phyloP scores from a whole-genome alignment of 2,113 vertebrate genomes.

The Cephalopterus ornatus region DNA sequence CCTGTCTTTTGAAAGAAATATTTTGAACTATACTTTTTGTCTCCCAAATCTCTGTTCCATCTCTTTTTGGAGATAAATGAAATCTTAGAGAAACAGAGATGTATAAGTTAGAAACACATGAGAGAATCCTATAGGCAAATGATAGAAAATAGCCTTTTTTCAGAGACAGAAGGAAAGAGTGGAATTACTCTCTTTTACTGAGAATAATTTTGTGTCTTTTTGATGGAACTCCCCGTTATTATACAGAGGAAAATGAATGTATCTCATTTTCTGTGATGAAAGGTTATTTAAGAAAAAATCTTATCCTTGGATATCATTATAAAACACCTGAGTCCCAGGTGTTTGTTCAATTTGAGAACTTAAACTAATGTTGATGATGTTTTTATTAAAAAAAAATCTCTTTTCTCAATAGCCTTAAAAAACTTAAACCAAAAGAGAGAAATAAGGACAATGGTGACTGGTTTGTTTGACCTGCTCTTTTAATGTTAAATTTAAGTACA shows the following conservation, averaged over 20 bases:
- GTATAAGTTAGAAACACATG: background rate
- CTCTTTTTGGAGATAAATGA: background rate
- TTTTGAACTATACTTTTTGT: background rate
- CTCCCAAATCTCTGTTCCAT: background rate
- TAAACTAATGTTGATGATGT: background rate
- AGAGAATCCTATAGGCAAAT: background rate
- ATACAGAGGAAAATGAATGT: background rate
- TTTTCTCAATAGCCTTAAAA: background rate
- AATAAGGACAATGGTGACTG: background rate
- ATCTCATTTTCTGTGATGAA: background rate
- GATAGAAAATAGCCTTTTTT: background rate
- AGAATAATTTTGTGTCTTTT: background rate
- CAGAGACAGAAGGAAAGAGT: background rate
- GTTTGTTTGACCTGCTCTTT: background rate
- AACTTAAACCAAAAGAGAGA: background rate
- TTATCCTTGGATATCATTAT: background rate
- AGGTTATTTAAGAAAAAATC: background rate
- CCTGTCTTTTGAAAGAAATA: background rate
- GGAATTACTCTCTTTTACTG: background rate
- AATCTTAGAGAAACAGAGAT: background rate
- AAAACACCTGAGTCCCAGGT: background rate
- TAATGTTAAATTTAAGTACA: background rate
- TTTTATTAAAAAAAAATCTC: background rate
- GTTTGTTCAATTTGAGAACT: background rate
- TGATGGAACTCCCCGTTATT: background rate